Conservation (phyloP, 2,888 invertebrate genomes). For the Chirona hameri region DNA sequence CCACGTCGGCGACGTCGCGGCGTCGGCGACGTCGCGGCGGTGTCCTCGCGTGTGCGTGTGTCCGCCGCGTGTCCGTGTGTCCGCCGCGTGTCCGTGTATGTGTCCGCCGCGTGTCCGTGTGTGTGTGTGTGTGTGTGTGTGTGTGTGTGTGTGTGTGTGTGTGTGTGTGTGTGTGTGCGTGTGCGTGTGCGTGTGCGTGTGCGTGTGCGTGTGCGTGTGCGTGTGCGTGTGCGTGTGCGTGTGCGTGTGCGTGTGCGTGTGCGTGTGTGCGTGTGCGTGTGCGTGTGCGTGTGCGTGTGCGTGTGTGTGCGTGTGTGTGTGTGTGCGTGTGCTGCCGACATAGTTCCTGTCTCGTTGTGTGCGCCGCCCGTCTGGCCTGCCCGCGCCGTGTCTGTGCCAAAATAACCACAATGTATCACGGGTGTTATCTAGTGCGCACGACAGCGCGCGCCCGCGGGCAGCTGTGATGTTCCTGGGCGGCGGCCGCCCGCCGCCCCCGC, state of each 20-base stretch:
- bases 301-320: not conserved
- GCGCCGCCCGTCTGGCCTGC: not conserved
- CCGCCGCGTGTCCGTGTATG: too few species aligned
- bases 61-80: too few species aligned
- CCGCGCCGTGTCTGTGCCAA: constrained; percentile 25
- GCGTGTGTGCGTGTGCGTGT: not conserved
- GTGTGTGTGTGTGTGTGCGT: too few species aligned
- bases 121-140: not conserved
- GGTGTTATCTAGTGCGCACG: constrained; percentile 23
- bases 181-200: too few species aligned
- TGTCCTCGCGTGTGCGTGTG: too few species aligned
- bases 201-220: not conserved
- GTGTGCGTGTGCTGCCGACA: not conserved
- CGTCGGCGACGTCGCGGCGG: too few species aligned
- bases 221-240: not conserved
- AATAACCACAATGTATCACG: constrained; percentile 29
- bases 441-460: not conserved
- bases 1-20: too few species aligned
- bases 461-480: constrained; percentile 25
- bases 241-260: not conserved
- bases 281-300: not conserved
- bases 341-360: not conserved
- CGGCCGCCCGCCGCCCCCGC: not conserved
- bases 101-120: too few species aligned
- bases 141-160: not conserved